Evolutionary conservation across 2,797 vertebrate genomes (phyloP).

Genomic region (Ataeniobius toweri): DNA sequence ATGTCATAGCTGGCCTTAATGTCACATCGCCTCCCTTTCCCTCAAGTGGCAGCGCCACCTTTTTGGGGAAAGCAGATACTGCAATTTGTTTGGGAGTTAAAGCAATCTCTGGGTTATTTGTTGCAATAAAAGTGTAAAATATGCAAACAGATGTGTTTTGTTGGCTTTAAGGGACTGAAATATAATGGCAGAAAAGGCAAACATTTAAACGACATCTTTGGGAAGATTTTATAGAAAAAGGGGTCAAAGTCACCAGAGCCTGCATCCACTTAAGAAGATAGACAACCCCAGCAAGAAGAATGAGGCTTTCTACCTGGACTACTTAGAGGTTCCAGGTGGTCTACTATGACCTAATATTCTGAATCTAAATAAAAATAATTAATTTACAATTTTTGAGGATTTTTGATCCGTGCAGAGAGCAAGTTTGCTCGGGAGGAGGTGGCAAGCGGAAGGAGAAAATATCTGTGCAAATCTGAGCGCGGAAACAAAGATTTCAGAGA

Average conservation of each 20-base stretch:
- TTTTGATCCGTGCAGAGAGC: no score
- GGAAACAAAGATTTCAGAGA: no score
- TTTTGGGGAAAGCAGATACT: not conserved
- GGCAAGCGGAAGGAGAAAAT: no score
- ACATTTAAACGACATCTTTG: not conserved
- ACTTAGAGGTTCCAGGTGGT: not conserved
- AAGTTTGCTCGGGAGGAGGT: no score
- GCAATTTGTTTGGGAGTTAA: not conserved
- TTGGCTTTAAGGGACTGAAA: not conserved
- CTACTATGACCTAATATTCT: not conserved
- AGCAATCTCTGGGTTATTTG: not conserved
- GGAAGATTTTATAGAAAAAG: no score
- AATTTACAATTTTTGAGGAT: no score
- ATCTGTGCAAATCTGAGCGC: no score
- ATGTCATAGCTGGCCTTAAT: not conserved
- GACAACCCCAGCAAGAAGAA: not conserved
- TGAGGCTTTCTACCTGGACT: no score
- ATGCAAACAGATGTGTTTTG: not conserved
- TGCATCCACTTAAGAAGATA: not conserved
- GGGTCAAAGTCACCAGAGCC: no score
- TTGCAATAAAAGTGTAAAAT: not conserved
- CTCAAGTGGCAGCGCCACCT: not conserved
- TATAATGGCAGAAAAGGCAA: not conserved
- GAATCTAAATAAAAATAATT: not conserved
- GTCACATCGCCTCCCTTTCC: not conserved